These are phyloP conservation scores for Dendroctonus valens DNA, from an alignment of 1,140 invertebrate genomes.

Conservation along the genomic window DNA sequence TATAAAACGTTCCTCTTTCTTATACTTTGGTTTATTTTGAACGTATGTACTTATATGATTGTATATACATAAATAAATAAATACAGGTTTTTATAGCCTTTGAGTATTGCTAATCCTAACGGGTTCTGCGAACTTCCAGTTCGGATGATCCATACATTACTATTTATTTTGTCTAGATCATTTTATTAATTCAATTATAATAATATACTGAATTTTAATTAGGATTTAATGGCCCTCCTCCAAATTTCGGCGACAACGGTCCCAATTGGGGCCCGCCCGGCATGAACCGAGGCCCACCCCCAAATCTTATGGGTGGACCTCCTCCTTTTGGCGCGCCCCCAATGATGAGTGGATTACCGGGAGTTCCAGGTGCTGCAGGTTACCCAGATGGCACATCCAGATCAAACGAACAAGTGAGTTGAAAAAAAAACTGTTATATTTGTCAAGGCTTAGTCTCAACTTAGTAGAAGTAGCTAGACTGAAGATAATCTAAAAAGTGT, in stretches of 20 bases:
- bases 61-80: neutral
- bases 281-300: constrained; percentile 48
- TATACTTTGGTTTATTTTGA: neutral
- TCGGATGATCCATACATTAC: too few species aligned
- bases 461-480: too few species aligned
- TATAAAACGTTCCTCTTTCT: neutral
- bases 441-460: too few species aligned
- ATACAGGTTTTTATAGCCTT: neutral
- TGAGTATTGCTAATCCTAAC: too few species aligned
- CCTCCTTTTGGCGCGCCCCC: constrained; percentile 38
- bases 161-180: neutral
- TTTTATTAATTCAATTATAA: neutral
- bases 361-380: neutral
- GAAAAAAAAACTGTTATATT: neutral
- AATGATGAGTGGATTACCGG: constrained; percentile 34
- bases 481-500: too few species aligned
- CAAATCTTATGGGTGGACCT: constrained; percentile 42
- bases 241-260: constrained; percentile 51
- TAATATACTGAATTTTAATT: neutral
- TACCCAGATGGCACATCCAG: constrained; percentile 42
- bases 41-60: neutral
- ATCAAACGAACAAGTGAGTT: constrained; percentile 48
- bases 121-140: neutral
- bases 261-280: constrained; percentile 65
- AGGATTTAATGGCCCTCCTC: constrained; percentile 54